phyloP scores from a whole-genome alignment of 2,797 vertebrate species.

The Tapirus indicus region DNA sequence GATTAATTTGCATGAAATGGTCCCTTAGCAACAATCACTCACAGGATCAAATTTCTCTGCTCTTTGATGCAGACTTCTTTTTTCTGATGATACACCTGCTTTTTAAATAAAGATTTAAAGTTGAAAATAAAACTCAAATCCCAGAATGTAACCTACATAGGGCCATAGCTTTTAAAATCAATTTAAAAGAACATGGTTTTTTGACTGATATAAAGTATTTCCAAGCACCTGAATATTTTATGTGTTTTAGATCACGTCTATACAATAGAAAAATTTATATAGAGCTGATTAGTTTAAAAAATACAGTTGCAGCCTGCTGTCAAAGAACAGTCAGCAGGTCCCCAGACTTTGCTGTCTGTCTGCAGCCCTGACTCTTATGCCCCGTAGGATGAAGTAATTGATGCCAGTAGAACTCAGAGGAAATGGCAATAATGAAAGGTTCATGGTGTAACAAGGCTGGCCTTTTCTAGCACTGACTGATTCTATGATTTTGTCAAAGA shows the following conservation, averaged over 20 bases:
- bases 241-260: slow-evolving; percentile 10
- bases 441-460: background rate
- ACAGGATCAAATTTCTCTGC: slow-evolving; percentile 68
- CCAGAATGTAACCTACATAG: background rate
- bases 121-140: slow-evolving; percentile 61
- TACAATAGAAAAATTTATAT: background rate
- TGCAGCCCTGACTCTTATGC: background rate
- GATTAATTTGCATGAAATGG: slow-evolving; percentile 75
- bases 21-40: slow-evolving; percentile 73
- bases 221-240: slow-evolving; percentile 21
- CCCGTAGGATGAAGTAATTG: background rate
- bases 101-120: slow-evolving; percentile 70
- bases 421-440: background rate
- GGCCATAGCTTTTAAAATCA: background rate
- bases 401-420: background rate
- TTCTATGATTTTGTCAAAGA: slow-evolving; percentile 1
- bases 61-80: slow-evolving; percentile 60
- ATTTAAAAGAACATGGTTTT: background rate
- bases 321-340: background rate
- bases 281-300: background rate
- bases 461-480: background rate
- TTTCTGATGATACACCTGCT: background rate
- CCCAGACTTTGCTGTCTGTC: background rate
- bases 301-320: background rate
- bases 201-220: background rate